A percentile compares a stretch with the other conserved stretches of the same genome.
phyloP scores from a whole-genome alignment of 2,888 invertebrate genomes.

The Agrochola litura region DNA sequence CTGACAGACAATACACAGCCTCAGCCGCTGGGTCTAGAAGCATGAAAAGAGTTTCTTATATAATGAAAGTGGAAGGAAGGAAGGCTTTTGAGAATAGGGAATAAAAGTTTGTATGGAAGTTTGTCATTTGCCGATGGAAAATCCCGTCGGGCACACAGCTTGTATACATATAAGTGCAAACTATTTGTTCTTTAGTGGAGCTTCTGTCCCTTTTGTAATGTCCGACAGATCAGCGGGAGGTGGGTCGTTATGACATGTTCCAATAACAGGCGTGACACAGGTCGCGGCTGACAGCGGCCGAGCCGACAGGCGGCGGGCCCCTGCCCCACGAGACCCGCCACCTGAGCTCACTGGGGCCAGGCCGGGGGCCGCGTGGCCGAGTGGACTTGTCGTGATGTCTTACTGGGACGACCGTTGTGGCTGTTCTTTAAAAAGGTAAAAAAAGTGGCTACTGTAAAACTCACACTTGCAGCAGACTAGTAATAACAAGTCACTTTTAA shows the following conservation, averaged over 20 bases:
- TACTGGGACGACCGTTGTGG: not conserved
- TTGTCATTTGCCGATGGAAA: not conserved
- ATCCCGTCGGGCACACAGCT: too few relatives aligned
- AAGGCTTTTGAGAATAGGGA: too few relatives aligned
- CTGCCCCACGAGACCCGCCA: slow-evolving; percentile 9
- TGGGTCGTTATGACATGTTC: slow-evolving; percentile 46
- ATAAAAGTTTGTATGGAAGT: not conserved
- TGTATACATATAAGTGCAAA: not conserved
- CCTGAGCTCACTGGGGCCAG: slow-evolving; percentile 3
- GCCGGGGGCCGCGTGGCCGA: not conserved
- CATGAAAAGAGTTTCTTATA: not conserved
- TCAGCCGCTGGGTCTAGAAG: not conserved
- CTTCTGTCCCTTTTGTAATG: slow-evolving; percentile 23
- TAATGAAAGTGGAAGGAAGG: not conserved
- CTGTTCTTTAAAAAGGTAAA: not conserved
- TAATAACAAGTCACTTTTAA: not conserved
- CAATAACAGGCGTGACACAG: slow-evolving; percentile 56
- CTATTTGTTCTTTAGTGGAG: not conserved
- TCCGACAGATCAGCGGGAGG: slow-evolving; percentile 2
- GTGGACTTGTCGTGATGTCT: not conserved
- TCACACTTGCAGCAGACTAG: not conserved
- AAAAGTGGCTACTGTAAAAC: not conserved
- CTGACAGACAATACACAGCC: not conserved
- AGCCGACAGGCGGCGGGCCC: slow-evolving; percentile 11
- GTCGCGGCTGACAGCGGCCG: slow-evolving; percentile 40